phyloP scores from a whole-genome alignment of 2,797 vertebrate genomes.

The Hoplostethus mediterraneus region DNA sequence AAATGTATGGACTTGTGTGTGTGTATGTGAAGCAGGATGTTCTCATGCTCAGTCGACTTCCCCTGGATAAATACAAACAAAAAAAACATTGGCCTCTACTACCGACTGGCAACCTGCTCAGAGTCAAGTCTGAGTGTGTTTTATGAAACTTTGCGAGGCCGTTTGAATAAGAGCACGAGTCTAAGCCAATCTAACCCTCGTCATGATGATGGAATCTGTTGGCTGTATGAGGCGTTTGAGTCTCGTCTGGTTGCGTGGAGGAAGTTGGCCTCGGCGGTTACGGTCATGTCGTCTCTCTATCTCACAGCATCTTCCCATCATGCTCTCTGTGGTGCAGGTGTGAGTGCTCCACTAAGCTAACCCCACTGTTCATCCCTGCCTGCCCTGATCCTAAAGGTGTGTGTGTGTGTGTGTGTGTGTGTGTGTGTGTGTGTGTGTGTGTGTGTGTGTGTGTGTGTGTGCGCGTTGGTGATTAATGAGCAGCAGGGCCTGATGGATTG shows the following conservation, averaged over 20 bases:
- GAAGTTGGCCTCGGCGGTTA: constrained; percentile 30
- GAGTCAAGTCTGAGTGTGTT: constrained; percentile 16
- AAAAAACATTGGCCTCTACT: background rate
- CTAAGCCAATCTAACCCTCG: too few species aligned
- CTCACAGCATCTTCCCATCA: constrained; percentile 17
- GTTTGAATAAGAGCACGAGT: too few species aligned
- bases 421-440: constrained; percentile 37
- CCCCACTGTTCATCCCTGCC: constrained; percentile 81
- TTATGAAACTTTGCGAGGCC: constrained; percentile 26
- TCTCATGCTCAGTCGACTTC: background rate
- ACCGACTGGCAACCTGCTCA: constrained; percentile 34
- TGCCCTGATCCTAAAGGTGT: constrained; percentile 63
- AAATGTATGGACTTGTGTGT: too few species aligned
- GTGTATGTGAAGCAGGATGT: too few species aligned
- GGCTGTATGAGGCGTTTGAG: too few species aligned
- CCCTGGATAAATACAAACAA: too few species aligned
- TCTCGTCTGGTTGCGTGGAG: background rate
- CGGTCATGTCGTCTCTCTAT: background rate
- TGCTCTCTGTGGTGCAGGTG: constrained; percentile 67
- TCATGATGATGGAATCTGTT: too few species aligned
- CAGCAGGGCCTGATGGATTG: constrained; percentile 89
- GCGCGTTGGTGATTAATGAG: constrained; percentile 87
- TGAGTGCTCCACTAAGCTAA: constrained; percentile 80
- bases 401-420: constrained; percentile 51
- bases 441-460: constrained; percentile 46